phyloP scores from a whole-genome alignment of 2,113 vertebrate species.

The Peromyscus maniculatus region DNA sequence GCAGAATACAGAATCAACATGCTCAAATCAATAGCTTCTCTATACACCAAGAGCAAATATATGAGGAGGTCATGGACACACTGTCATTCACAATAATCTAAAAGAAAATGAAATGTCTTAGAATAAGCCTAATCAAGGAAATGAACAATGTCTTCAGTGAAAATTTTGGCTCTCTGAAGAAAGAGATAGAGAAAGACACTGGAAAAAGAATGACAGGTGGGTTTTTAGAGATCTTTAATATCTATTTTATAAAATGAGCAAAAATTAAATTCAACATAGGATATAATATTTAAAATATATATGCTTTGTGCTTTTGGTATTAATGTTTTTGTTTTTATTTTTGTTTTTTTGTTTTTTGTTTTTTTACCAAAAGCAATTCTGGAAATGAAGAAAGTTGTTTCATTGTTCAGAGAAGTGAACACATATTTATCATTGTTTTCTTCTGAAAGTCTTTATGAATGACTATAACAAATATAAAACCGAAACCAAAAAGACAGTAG shows the following conservation, averaged over 20 bases:
- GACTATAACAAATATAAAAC: neutral
- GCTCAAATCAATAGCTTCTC: neutral
- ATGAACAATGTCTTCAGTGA: neutral
- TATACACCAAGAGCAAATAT: neutral
- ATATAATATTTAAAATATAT: constrained; percentile 26
- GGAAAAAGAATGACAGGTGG: neutral
- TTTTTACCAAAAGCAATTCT: neutral
- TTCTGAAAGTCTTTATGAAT: neutral
- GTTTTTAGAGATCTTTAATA: neutral
- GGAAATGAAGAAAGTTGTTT: neutral
- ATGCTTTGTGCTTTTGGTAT: neutral
- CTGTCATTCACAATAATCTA: neutral
- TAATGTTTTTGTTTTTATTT: neutral
- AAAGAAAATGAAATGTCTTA: neutral
- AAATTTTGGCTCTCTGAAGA: neutral
- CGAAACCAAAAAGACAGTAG: neutral
- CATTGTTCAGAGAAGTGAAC: neutral
- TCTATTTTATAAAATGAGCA: neutral
- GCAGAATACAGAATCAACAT: neutral
- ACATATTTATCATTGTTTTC: neutral
- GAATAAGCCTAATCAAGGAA: neutral
- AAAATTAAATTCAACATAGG: neutral
- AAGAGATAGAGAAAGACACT: neutral
- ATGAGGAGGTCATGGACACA: neutral
- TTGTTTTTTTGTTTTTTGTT: too few relatives aligned